phyloP scores from a whole-genome alignment of 2,888 invertebrate species.

The Mythimna albipuncta region DNA sequence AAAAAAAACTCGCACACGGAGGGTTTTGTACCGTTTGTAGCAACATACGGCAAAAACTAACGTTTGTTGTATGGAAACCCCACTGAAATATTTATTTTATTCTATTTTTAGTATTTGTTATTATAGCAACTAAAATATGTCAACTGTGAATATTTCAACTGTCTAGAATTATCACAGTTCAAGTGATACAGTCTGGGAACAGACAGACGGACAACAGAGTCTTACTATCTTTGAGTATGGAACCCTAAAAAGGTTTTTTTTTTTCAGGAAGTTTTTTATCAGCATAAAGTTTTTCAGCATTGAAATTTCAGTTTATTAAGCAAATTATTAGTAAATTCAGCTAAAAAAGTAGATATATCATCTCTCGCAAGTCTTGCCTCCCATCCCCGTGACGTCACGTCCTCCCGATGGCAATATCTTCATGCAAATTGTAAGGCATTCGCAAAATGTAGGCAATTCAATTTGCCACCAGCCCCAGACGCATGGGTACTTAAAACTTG shows the following conservation, averaged over 20 bases:
- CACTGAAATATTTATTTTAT: no score
- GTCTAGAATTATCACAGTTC: no score
- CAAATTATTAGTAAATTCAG: slow-evolving; percentile 10
- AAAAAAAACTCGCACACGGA: no score
- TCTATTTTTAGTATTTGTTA: no score
- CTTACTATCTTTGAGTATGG: no score
- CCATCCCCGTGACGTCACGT: slow-evolving; percentile 19
- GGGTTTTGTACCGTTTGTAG: no score
- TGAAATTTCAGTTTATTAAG: not conserved
- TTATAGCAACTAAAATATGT: no score
- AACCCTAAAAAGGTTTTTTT: not conserved
- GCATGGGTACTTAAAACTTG: slow-evolving; percentile 56
- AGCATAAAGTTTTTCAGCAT: not conserved
- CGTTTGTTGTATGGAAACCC: no score
- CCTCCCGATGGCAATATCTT: slow-evolving; percentile 42
- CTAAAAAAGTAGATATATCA: slow-evolving; percentile 9
- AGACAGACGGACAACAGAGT: no score
- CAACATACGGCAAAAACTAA: no score
- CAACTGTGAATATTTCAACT: no score
- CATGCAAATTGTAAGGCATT: slow-evolving; percentile 56
- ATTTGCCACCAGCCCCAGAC: slow-evolving; percentile 51
- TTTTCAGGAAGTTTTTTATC: not conserved
- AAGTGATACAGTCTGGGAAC: no score
- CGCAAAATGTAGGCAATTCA: slow-evolving; percentile 57
- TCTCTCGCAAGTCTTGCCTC: slow-evolving; percentile 4